Conservation (phyloP, 2,888 invertebrate genomes). For the Calliscelio sp. region DNA sequence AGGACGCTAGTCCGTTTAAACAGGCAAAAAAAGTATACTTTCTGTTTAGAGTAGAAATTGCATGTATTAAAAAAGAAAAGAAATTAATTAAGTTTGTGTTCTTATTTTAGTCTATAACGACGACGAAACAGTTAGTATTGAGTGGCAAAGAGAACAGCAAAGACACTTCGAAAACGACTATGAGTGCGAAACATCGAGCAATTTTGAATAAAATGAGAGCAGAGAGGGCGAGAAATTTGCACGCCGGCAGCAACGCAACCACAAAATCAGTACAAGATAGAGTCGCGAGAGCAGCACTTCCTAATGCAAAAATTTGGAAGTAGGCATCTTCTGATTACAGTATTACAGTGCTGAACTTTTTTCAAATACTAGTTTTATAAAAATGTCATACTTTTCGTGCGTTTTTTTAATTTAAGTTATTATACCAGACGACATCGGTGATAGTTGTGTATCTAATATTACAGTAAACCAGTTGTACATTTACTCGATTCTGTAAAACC, state of each 20-base stretch:
- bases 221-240: constrained; percentile 74
- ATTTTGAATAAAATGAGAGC: constrained; percentile 83
- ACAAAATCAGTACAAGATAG: not conserved
- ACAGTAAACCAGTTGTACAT: not conserved
- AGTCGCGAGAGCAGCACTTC: constrained; percentile 4
- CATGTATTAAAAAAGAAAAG: not conserved
- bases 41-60: no score
- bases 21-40: constrained; percentile 78
- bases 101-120: constrained; percentile 16
- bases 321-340: constrained; percentile 40
- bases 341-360: constrained; percentile 19
- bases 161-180: constrained; percentile 72
- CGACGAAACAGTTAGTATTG: constrained; percentile 32
- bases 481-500: not conserved
- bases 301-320: constrained; percentile 3
- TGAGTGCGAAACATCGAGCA: constrained; percentile 83
- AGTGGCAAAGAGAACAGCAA: constrained; percentile 82
- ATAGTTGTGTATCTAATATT: not conserved
- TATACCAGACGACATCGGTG: not conserved
- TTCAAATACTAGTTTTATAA: not conserved
- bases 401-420: not conserved
- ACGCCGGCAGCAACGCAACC: not conserved
- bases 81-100: no score
- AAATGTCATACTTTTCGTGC: not conserved
- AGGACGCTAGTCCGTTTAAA: constrained; percentile 78